Evolutionary conservation across 2,888 invertebrate species (phyloP), one percentile per base, ranked within the genome.

Genomic region (Cephonodes hylas): DNA sequence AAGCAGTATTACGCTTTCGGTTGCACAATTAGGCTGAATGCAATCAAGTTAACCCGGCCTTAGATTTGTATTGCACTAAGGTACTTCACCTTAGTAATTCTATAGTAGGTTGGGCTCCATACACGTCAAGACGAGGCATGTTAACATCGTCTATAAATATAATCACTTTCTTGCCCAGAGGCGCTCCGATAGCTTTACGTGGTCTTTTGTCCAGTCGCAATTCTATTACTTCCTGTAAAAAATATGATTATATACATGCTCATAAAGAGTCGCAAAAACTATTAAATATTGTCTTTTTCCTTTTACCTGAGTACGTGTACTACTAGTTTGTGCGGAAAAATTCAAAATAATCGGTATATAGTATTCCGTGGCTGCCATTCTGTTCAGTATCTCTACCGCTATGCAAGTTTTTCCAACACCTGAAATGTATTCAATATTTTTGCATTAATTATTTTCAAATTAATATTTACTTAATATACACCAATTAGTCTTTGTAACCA

Each of bases 101-200:
- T 63, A 98, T 96, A 0, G 98, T 97, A 5, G 98, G 97, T 80
- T 98, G 98, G 8, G 98, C 96, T 7, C 98, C 98, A 75, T 98
- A 98, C 0, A 95, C 95, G 84, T 96, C 97, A 74, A 95, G 89
- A 79, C 95, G 95, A 0, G 98, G 98, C 98, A 98, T 98, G 79
- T 98, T 98, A 0, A 98, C 95, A 79, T 98, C 98, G 78, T 98
- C 98, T 22, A 98, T 96, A 76, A 98, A 97, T 62, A 97, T 94
- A 2, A 97, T 94, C 0, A 98, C 93, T 64, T 95, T 95, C 83
- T 97, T 97, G 10, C 96, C 97, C 31, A 95, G 81, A 0, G 98
- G 97, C 0, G 97, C 97, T 7, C 97, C 97, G 44, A 98, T 85
- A 5, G 96, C 93, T 25, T 94, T 96, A 66, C 95, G 95, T 69